A percentile compares a stretch with the other conserved stretches of the same genome.
Evolutionary conservation across 2,797 vertebrate genomes (phyloP).

Genomic region (Sebastes steindachneri): DNA sequence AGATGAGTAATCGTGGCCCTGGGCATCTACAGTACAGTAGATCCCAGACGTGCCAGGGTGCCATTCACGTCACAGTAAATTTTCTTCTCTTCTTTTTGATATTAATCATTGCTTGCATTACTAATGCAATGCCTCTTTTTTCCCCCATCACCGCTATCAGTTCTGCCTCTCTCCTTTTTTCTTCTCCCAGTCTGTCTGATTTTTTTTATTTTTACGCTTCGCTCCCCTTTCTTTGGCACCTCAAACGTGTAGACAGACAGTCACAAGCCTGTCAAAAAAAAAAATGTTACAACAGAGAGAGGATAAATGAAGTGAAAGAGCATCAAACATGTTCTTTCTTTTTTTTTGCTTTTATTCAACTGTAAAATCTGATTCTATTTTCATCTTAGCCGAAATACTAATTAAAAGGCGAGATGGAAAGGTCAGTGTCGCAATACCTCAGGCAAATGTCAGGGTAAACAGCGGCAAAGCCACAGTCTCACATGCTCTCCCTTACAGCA

Average conservation of each 20-base stretch:
- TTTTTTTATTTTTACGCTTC: conserved; percentile 36
- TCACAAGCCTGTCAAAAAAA: conserved; percentile 58
- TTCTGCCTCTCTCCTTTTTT: conserved; percentile 28
- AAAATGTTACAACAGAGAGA: conserved; percentile 51
- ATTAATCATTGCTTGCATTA: conserved; percentile 71
- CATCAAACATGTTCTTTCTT: conserved; percentile 32
- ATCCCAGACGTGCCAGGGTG: conserved; percentile 54
- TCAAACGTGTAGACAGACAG: conserved; percentile 65
- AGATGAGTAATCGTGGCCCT: conserved; percentile 71
- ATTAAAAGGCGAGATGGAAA: conserved; percentile 72
- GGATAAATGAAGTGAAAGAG: conserved; percentile 43
- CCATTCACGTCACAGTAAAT: conserved; percentile 55
- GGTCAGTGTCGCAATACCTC: conserved; percentile 67
- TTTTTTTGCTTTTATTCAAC: conserved; percentile 31
- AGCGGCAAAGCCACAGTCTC: conserved; percentile 29
- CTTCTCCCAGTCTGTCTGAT: conserved; percentile 28
- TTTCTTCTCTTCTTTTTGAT: conserved; percentile 61
- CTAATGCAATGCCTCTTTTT: conserved; percentile 58
- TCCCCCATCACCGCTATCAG: conserved; percentile 22
- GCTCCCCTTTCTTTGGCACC: conserved; percentile 42
- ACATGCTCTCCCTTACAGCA: background rate
- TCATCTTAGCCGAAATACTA: conserved; percentile 60
- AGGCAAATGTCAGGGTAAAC: conserved; percentile 76
- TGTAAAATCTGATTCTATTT: conserved; percentile 58
- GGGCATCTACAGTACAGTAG: conserved; percentile 54